phyloP scores from a whole-genome alignment of 2,113 vertebrate species.

The Periophthalmodon schlosseri region DNA sequence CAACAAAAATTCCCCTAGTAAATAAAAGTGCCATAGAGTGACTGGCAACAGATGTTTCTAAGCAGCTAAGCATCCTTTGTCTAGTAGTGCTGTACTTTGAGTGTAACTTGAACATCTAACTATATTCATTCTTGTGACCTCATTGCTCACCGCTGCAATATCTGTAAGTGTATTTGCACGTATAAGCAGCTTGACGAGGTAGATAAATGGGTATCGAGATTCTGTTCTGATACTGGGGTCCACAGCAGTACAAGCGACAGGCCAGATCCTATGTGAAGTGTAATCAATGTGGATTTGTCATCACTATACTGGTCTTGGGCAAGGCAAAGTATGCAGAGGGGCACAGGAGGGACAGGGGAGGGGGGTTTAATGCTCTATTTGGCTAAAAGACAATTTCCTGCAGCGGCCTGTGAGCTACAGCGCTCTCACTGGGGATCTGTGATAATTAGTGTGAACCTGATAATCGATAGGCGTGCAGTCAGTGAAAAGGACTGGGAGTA shows the following conservation, averaged over 20 bases:
- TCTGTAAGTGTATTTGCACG: neutral
- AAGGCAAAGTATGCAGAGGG: neutral
- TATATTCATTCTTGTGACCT: neutral
- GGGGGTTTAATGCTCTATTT: slow-evolving; percentile 39
- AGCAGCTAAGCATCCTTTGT: neutral
- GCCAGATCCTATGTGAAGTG: slow-evolving; percentile 13
- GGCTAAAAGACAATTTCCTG: slow-evolving; percentile 20
- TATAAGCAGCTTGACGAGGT: neutral
- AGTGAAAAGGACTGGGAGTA: slow-evolving; percentile 24
- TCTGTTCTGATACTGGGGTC: slow-evolving; percentile 29
- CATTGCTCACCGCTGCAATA: neutral
- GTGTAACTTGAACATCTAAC: neutral
- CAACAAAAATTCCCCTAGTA: neutral
- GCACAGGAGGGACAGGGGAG: neutral
- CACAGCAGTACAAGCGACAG: slow-evolving; percentile 29
- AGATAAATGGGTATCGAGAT: slow-evolving; percentile 25
- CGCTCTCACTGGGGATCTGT: slow-evolving; percentile 10
- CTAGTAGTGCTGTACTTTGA: neutral
- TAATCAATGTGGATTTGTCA: slow-evolving; percentile 39
- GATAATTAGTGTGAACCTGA: slow-evolving; percentile 52
- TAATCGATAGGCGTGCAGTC: slow-evolving; percentile 37
- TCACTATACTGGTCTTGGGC: slow-evolving; percentile 6
- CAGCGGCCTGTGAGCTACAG: slow-evolving; percentile 6
- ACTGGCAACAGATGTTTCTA: neutral
- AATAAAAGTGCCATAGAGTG: neutral